These are phyloP conservation scores for Syngnathus acus DNA, from an alignment of 2,797 vertebrate genomes.

Conservation along the genomic window DNA sequence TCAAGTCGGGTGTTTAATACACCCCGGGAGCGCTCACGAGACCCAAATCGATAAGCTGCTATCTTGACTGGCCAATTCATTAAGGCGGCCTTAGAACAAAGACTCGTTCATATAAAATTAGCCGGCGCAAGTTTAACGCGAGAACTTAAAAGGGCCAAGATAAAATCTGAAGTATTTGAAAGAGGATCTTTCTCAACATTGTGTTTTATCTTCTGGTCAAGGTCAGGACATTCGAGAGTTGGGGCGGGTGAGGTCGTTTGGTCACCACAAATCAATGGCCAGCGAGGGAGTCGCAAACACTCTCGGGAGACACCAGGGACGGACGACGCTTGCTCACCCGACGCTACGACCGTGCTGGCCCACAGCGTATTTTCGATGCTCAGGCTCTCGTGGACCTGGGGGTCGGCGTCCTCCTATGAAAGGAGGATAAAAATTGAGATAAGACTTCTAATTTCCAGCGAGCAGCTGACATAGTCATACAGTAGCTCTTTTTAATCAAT, in stretches of 20 bases:
- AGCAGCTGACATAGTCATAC: slow-evolving; percentile 43
- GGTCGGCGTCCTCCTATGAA: slow-evolving; percentile 86
- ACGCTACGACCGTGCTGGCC: slow-evolving; percentile 95
- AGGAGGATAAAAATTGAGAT: too few relatives aligned
- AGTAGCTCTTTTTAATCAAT: slow-evolving; percentile 39
- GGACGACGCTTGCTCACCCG: slow-evolving; percentile 69
- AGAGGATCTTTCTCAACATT: too few relatives aligned
- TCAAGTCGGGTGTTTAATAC: slow-evolving; percentile 51
- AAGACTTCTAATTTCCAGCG: slow-evolving; percentile 22
- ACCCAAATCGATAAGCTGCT: slow-evolving; percentile 63
- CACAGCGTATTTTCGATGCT: slow-evolving; percentile 93
- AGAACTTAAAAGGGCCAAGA: slow-evolving; percentile 22
- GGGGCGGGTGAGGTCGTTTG: not conserved
- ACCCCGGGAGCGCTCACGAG: slow-evolving; percentile 45
- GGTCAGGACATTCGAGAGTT: slow-evolving; percentile 55
- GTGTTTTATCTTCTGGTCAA: slow-evolving; percentile 56
- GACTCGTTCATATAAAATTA: slow-evolving; percentile 66
- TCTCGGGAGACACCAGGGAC: slow-evolving; percentile 49
- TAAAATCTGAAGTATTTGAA: slow-evolving; percentile 6
- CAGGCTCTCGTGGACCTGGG: slow-evolving; percentile 87
- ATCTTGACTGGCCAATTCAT: slow-evolving; percentile 71
- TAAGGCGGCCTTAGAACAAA: slow-evolving; percentile 66
- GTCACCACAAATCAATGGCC: slow-evolving; percentile 68
- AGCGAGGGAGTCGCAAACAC: slow-evolving; percentile 27
- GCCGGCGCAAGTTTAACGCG: slow-evolving; percentile 53